phyloP scores from a whole-genome alignment of 2,113 vertebrate species.

The Anoura caudifer region DNA sequence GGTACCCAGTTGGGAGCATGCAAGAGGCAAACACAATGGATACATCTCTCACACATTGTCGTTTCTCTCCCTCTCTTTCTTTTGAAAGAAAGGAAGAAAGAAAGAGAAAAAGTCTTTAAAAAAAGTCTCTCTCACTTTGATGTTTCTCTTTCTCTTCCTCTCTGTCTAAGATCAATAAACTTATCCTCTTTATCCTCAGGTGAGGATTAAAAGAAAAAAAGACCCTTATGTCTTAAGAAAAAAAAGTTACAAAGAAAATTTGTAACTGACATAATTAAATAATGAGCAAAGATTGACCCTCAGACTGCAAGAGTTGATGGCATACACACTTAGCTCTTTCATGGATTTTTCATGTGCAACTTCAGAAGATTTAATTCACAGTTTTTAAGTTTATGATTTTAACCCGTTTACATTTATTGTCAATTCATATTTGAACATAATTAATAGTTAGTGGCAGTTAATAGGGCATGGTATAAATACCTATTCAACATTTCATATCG shows the following conservation, averaged over 20 bases:
- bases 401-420: background rate
- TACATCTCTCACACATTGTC: no score
- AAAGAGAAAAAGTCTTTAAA: no score
- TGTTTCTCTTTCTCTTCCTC: no score
- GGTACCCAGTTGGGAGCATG: no score
- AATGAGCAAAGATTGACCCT: background rate
- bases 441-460: conserved; percentile 2
- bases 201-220: no score
- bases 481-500: conserved; percentile 9
- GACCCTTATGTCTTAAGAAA: no score
- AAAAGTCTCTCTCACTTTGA: no score
- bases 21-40: no score
- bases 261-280: background rate
- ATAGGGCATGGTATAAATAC: background rate
- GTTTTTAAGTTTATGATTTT: conserved; percentile 35
- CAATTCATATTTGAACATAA: background rate
- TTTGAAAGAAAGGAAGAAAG: no score
- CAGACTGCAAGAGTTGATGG: background rate
- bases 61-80: no score
- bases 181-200: no score
- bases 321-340: background rate
- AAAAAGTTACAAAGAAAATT: background rate
- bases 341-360: background rate
- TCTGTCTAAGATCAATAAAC: no score
- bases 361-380: background rate